Evolutionary conservation across 23 tunicate species (phyloP), one percentile per base, ranked within the genome.

Genomic region (Halocynthia roretzi): DNA sequence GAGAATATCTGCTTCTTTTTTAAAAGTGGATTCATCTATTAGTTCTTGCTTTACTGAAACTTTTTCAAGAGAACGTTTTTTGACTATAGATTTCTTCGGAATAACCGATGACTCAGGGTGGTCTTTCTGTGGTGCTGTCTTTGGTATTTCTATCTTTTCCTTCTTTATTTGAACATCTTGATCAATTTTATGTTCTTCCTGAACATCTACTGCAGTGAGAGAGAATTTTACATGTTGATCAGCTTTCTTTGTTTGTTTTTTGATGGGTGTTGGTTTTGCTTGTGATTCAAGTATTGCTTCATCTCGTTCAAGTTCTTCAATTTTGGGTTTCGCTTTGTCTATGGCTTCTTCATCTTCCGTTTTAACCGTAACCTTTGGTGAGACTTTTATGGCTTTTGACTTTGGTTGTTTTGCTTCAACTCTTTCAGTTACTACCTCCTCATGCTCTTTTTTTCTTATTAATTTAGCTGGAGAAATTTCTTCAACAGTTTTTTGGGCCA

Each of bases 21-120:
- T 1, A 19, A 9, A 5, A 5, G 48, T 52, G 48, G 48, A 0
- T 15, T 70, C 75, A 48, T 31, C 75, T 9, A 54, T 50, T 15
- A 20, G 70, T 9, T 40, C 15, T 74, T 54, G 5, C 22, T 54
- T 74, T 6, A 54, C 78, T 48, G 56, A 52, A 74, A 74, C 78
- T 74, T 74, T 48, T 54, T 74, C 78, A 54, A 74, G 52, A 10
- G 78, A 74, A 54, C 54, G 56, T 74, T 64, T 74, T 56, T 74
- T 74, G 15, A 22, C 65, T 14, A 52, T 19, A 52, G 12, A 21
- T 54, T 74, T 53, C 49, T 56, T 74, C 20, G 44, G 44, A 4
- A 31, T 31, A 31, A 31, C 44, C 44, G 78, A 54, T 54, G 23
- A 6, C 17, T 54, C 56, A 8, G 60, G 6, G 0, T n/a, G 5